Conservation (phyloP, 2,888 invertebrate genomes). For the Aleiodes testaceus region DNA sequence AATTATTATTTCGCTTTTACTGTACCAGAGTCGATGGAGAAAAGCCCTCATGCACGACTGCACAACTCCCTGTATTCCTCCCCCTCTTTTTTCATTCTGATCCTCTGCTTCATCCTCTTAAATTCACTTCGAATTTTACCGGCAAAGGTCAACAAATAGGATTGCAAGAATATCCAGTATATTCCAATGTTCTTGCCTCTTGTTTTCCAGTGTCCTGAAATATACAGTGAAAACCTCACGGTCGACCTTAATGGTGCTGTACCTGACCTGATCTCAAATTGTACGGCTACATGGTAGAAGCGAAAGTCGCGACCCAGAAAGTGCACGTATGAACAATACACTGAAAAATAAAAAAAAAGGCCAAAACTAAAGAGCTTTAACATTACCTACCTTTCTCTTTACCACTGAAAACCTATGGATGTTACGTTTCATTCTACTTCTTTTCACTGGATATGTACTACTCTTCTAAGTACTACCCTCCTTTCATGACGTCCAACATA, state of each 20-base stretch:
- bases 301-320: slow-evolving; percentile 29
- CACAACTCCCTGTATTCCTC: too few species aligned
- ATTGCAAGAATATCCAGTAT: too few species aligned
- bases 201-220: background rate
- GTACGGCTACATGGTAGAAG: background rate
- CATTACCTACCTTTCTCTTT: slow-evolving; percentile 1
- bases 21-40: background rate
- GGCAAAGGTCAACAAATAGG: too few species aligned
- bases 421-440: slow-evolving; percentile 28
- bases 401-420: slow-evolving; percentile 15
- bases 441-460: slow-evolving; percentile 10
- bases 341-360: background rate
- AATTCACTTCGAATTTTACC: too few species aligned
- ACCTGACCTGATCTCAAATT: slow-evolving; percentile 30
- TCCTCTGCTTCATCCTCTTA: too few species aligned
- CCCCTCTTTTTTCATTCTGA: too few species aligned
- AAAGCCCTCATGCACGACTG: background rate
- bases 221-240: slow-evolving; percentile 2
- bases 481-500: background rate
- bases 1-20: slow-evolving; percentile 1
- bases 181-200: too few species aligned
- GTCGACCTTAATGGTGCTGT: slow-evolving; percentile 28
- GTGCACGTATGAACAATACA: slow-evolving; percentile 21
- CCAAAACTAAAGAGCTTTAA: slow-evolving; percentile 23
- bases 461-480: slow-evolving; percentile 1